These are phyloP conservation scores for Zoanthus gigantus DNA, from an alignment of 92 coral and sea anemone genomes.

Conservation along the genomic window DNA sequence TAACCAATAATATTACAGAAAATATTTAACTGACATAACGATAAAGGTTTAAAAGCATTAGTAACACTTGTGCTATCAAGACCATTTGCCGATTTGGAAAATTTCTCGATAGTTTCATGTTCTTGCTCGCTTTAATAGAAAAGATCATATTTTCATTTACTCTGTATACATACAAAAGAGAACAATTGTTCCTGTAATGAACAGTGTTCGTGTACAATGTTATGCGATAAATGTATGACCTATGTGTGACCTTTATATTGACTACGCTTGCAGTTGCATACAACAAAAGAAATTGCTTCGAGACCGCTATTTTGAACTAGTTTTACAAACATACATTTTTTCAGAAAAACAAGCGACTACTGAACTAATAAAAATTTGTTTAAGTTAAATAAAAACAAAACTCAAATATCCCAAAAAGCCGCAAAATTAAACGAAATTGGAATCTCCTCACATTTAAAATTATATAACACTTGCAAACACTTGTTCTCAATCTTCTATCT, in stretches of 20 bases:
- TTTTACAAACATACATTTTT: not conserved
- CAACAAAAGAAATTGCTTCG: conserved; percentile 34
- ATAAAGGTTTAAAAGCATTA: too few species aligned
- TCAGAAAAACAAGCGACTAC: not conserved
- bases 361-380: not conserved
- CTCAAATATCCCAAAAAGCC: not conserved
- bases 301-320: conserved; percentile 15
- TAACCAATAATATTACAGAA: too few species aligned
- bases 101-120: not conserved
- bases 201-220: conserved; percentile 28
- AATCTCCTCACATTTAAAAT: conserved; percentile 20
- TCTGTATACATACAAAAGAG: conserved; percentile 45
- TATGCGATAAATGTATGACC: too few species aligned
- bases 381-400: not conserved
- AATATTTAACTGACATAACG: too few species aligned
- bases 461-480: conserved; percentile 15
- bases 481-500: conserved; percentile 22
- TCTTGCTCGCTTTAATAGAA: conserved; percentile 27
- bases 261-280: conserved; percentile 9
- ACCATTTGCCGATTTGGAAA: too few species aligned
- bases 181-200: conserved; percentile 13
- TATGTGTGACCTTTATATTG: not conserved
- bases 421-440: not conserved
- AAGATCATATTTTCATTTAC: conserved; percentile 16
- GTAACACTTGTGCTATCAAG: too few species aligned